A percentile compares a stretch with the other conserved stretches of the same genome.
phyloP scores from a whole-genome alignment of 2,113 vertebrate species.

The Halichoerus grypus region DNA sequence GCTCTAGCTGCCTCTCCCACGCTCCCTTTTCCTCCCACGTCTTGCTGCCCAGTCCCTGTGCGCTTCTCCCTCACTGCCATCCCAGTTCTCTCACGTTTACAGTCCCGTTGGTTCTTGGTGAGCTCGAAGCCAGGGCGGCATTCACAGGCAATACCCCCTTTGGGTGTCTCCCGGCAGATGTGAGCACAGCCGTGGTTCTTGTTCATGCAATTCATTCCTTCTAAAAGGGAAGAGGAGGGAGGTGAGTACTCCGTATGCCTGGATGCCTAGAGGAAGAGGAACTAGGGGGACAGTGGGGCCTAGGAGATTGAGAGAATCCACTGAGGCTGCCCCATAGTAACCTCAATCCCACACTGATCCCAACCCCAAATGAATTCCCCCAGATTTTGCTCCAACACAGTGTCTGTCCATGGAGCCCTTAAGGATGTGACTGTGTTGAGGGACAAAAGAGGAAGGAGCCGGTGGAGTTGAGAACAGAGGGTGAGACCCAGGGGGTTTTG shows the following conservation, averaged over 20 bases:
- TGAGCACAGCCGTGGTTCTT: slow-evolving; percentile 99
- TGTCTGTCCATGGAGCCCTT: neutral
- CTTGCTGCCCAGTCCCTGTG: neutral
- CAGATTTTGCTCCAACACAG: neutral
- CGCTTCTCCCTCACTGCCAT: neutral
- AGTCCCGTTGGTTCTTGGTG: slow-evolving; percentile 97
- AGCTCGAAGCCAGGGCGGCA: slow-evolving; percentile 98
- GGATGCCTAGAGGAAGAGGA: neutral
- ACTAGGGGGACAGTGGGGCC: neutral
- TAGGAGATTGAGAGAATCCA: neutral
- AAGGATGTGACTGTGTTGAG: neutral
- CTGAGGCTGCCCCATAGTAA: neutral
- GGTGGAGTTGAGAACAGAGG: neutral
- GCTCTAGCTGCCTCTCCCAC: neutral
- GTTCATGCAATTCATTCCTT: slow-evolving; percentile 98
- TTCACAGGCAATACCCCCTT: slow-evolving; percentile 97
- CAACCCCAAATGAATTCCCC: neutral
- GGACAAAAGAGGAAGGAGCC: neutral
- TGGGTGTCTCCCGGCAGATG: slow-evolving; percentile 97
- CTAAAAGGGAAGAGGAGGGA: slow-evolving; percentile 85
- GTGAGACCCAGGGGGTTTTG: accelerated
- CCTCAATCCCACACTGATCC: neutral
- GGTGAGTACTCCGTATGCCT: slow-evolving; percentile 30
- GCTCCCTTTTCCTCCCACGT: neutral
- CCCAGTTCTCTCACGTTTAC: slow-evolving; percentile 93